These are phyloP conservation scores for Drosophila multiciliata DNA, from an alignment of 2,888 invertebrate species.

Conservation along the genomic window DNA sequence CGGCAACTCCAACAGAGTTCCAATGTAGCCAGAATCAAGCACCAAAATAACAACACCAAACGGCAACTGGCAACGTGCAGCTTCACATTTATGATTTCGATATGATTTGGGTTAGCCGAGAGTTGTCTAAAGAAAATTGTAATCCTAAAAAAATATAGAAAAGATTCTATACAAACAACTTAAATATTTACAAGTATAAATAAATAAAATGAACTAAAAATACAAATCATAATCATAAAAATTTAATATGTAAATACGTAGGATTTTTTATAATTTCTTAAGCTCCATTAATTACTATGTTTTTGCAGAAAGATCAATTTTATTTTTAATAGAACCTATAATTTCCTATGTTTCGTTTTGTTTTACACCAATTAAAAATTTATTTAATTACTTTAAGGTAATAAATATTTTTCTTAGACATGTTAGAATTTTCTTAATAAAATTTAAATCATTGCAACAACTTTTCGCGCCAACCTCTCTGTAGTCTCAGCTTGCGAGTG, in stretches of 20 bases:
- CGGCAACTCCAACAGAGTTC: slow-evolving; percentile 45
- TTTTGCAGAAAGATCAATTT: neutral
- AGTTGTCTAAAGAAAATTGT: slow-evolving; percentile 14
- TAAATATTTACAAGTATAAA: neutral
- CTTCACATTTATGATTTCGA: slow-evolving; percentile 60
- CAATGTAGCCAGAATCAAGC: slow-evolving; percentile 66
- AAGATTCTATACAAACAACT: neutral
- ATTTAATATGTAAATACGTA: neutral
- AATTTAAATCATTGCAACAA: neutral
- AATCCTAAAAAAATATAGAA: neutral
- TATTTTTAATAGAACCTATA: neutral
- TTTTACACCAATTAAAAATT: neutral
- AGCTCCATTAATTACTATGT: too few relatives aligned
- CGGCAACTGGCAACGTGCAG: slow-evolving; percentile 62
- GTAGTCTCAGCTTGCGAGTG: slow-evolving; percentile 46
- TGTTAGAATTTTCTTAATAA: neutral
- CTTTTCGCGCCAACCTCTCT: slow-evolving; percentile 29
- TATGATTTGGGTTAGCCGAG: slow-evolving; percentile 38
- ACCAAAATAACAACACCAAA: slow-evolving; percentile 51
- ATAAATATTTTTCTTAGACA: neutral
- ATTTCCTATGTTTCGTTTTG: neutral
- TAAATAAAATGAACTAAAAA: neutral
- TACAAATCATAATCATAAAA: neutral
- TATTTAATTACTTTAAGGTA: neutral
- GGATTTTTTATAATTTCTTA: too few relatives aligned